Evolutionary conservation across 2,113 vertebrate species (phyloP), one percentile per base, ranked within the genome.

Genomic region (Colossoma macropomum): DNA sequence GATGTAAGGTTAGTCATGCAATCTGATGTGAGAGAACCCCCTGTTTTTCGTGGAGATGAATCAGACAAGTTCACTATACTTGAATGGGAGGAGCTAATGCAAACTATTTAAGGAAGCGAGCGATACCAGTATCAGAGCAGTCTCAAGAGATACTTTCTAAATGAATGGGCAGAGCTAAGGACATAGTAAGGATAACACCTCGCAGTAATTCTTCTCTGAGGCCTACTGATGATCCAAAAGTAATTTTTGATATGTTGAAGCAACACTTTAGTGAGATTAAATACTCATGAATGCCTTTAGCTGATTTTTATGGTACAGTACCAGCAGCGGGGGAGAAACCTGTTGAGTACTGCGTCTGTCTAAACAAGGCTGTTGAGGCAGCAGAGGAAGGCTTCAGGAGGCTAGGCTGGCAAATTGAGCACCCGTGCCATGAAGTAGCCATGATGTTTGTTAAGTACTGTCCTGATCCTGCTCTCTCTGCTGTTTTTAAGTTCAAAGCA

Each of bases 391-490:
- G 84, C 17, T 30, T 85, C 25, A 85, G 27, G 10, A 87, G 85
- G 17, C 79, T 84, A 1, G 83, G 82, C 0, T 1, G 56, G 0
- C 73, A 27, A 2, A 45, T 89, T 5, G 81, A 87, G 0, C 59
- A 85, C 0, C 86, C 82, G 0, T 54, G 75, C 21, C 79, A 75
- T 1, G 84, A 91, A 3, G 87, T 56, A 5, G 65, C 70, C 0
- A 88, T 86, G 85, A 87, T 88, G 83, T 88, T 90, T 38, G 56
- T 89, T 0, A 89, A 90, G 25, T 48, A 89, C 8, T 87, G 88
- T 11, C 88, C 84, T 11, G 82, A 90, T 0, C 80, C 81, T 1
- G 9, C 48, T 0, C 76, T 90, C 0, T 25, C 86, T 52, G 56
- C 69, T 0, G 52, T 87, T 8, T 30, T 90, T 0, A 87, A 78